Evolutionary conservation across 2,888 invertebrate species (phyloP).

Genomic region (Ceriagrion tenellum): DNA sequence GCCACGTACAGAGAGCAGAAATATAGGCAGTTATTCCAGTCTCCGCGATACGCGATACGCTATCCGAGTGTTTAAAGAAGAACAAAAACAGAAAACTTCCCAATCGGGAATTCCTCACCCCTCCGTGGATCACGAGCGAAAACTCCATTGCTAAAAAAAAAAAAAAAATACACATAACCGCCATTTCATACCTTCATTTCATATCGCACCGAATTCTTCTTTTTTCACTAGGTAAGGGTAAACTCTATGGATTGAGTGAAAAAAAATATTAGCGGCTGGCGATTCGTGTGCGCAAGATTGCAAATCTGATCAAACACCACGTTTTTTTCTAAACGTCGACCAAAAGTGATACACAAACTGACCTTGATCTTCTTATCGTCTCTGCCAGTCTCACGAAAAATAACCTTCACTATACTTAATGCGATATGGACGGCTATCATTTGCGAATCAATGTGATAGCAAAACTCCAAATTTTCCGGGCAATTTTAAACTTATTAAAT

Average conservation of each 20-base stretch:
- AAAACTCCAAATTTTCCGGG: too few species aligned
- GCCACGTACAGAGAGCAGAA: neutral
- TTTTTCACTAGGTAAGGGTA: neutral
- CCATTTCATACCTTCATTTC: neutral
- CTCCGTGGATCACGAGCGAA: neutral
- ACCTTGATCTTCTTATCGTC: neutral
- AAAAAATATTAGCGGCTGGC: neutral
- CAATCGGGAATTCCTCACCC: neutral
- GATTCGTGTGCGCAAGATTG: neutral
- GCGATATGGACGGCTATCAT: too few species aligned
- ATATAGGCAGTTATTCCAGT: neutral
- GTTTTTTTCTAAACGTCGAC: neutral
- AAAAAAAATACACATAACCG: neutral
- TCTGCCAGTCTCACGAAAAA: neutral
- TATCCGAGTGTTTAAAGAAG: neutral
- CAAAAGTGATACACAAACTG: neutral
- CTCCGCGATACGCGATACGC: slow-evolving; percentile 18
- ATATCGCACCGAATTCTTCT: neutral
- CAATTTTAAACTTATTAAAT: too few species aligned
- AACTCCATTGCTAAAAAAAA: neutral
- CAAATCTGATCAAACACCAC: neutral
- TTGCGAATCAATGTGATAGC: too few species aligned
- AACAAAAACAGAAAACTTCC: neutral
- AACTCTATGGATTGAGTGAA: neutral
- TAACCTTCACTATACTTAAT: too few species aligned